Base-by-base conservation (phyloP, 2,888 invertebrate genomes). In the Lepidocyrtinus sp. region DNA sequence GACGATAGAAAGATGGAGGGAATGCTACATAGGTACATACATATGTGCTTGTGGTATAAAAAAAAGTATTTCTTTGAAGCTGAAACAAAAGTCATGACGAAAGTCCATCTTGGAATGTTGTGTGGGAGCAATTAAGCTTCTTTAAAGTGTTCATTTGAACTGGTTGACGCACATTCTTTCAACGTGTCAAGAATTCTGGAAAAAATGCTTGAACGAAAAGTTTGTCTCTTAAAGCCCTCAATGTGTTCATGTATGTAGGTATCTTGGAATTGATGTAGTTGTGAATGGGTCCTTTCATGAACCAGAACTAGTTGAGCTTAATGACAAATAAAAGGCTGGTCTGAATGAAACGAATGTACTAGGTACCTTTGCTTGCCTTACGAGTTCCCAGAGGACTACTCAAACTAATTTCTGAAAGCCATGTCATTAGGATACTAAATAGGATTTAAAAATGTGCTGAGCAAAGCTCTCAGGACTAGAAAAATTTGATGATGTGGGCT, bases 101-200 rank as follows among this genome's bases (percentile, higher is more conserved):
- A n/a, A n/a, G n/a, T n/a, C n/a, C n/a, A n/a, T n/a, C n/a, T n/a
- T n/a, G n/a, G n/a, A n/a, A 36, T 36, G 36, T 36, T 7, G 12
- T 36, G 36, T 36, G 36, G 36, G 36, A 36, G 68, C 55, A 68
- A 55, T 68, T 50, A 68, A 24, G 15, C 19, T 50, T 36, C n/a
- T 24, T 68, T 7, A 50, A 68, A 68, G 25, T 25, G 68, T 45
- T 67, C 46, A 45, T 67, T 46, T 67, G 45, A 46, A 15, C 36
- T 21, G 46, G 21, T 26, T 64, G 26, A 25, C 5, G 36, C 5
- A 12, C 36, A 36, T 36, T 36, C 36, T 36, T 36, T 36, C 36
- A 36, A 36, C 36, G 36, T 36, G 36, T 36, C 36, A 36, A 36
- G 36, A 36, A 36, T 36, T 36, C 36, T 36, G 36, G 36, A 36